Percentiles rank a stretch among this genome's conserved stretches.
These are phyloP conservation scores for Drosophila limbata DNA, from an alignment of 2,888 invertebrate species.

Conservation along the genomic window DNA sequence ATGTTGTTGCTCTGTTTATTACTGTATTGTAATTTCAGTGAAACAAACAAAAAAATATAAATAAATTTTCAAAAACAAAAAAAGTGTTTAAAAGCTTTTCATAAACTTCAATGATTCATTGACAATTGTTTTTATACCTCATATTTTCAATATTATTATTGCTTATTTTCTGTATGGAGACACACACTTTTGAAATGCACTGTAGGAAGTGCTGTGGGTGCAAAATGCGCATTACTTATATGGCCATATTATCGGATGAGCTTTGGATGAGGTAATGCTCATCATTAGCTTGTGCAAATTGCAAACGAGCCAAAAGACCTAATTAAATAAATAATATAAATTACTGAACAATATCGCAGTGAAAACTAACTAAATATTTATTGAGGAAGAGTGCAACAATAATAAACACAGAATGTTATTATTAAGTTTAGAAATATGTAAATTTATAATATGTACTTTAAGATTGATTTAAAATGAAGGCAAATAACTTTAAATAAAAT, in stretches of 20 bases:
- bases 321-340: constrained; percentile 34
- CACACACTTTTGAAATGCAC: constrained; percentile 55
- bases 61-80: constrained; percentile 40
- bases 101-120: constrained; percentile 66
- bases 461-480: background rate
- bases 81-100: constrained; percentile 43
- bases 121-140: constrained; percentile 40
- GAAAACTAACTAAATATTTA: constrained; percentile 9
- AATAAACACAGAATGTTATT: background rate
- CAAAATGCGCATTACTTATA: constrained; percentile 66
- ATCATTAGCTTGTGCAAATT: constrained; percentile 50
- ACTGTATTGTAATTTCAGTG: constrained; percentile 37
- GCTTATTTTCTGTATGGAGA: constrained; percentile 1
- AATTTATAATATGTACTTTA: background rate
- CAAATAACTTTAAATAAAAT: background rate
- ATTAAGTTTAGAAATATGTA: background rate
- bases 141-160: constrained; percentile 16
- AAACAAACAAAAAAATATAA: constrained; percentile 20
- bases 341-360: constrained; percentile 16
- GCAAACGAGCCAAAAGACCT: constrained; percentile 18
- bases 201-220: constrained; percentile 51
- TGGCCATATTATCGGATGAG: constrained; percentile 43
- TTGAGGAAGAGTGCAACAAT: constrained; percentile 10
- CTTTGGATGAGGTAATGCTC: constrained; percentile 64
- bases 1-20: constrained; percentile 15